Evolutionary conservation across 1,140 invertebrate genomes (phyloP).

Genomic region (Batillaria attramentaria): DNA sequence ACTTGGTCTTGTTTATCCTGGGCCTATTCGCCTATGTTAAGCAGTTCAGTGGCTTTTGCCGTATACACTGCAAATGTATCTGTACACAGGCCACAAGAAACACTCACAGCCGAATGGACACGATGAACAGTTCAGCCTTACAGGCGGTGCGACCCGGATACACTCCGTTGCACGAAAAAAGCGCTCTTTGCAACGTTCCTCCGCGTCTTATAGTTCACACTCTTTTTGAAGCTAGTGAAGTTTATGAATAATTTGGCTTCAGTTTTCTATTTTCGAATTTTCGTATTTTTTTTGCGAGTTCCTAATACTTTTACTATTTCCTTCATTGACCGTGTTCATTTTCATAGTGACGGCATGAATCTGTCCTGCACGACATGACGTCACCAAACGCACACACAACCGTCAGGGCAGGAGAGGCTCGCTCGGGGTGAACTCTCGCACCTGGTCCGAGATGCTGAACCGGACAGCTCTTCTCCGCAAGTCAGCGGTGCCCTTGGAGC

Average conservation of each 20-base stretch:
- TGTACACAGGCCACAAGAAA: no score
- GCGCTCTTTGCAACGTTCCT: no score
- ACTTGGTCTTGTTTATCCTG: no score
- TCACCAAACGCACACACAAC: no score
- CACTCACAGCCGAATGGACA: no score
- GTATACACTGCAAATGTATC: no score
- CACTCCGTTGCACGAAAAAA: no score
- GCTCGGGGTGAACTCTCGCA: constrained; percentile 14
- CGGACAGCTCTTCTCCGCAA: constrained; percentile 25
- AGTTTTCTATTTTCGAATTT: background rate
- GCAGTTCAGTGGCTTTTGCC: no score
- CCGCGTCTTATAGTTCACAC: no score
- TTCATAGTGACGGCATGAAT: background rate
- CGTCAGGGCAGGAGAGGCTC: constrained; percentile 14
- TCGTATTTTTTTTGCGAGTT: background rate
- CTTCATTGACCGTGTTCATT: background rate
- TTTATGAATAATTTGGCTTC: background rate
- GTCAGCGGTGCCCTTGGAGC: constrained; percentile 3
- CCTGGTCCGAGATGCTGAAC: constrained; percentile 25
- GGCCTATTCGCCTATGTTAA: no score
- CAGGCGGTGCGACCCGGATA: no score
- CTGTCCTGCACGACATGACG: background rate
- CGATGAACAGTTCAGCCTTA: no score
- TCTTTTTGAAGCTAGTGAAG: background rate
- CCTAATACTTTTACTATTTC: background rate